Conservation (phyloP, 2,797 vertebrate species). For the Crenuchus spilurus region DNA sequence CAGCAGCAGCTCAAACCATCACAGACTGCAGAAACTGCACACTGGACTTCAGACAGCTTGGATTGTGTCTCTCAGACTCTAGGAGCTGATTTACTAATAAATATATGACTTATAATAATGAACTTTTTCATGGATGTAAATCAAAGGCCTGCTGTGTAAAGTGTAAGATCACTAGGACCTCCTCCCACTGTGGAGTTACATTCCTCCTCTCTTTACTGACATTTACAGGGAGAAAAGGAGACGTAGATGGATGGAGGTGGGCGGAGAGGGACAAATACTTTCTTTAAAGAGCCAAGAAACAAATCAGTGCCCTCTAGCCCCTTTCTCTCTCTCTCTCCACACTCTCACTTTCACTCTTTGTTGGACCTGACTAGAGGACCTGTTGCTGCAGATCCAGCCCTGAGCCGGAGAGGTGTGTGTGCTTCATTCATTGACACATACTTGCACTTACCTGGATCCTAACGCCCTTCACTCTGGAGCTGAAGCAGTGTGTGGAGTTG, state of each 20-base stretch:
- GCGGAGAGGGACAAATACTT: constrained; percentile 22
- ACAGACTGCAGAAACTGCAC: too few species aligned
- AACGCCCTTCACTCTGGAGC: constrained; percentile 4
- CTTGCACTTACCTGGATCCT: constrained; percentile 29
- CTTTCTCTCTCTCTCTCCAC: constrained; percentile 12
- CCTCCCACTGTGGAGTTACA: too few species aligned
- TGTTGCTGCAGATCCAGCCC: constrained; percentile 66
- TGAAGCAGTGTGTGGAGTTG: neutral
- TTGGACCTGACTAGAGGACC: constrained; percentile 59
- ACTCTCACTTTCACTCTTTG: constrained; percentile 26
- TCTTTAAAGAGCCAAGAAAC: constrained; percentile 24
- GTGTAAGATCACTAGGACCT: too few species aligned
- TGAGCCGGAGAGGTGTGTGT: constrained; percentile 63
- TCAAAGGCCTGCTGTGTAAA: neutral
- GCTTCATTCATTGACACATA: constrained; percentile 65
- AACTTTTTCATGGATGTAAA: too few species aligned
- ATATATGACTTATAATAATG: too few species aligned
- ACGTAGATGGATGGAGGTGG: neutral
- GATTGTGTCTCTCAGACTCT: too few species aligned
- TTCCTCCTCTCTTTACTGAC: constrained; percentile 13
- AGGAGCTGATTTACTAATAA: too few species aligned
- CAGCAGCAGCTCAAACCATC: too few species aligned
- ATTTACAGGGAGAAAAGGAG: neutral
- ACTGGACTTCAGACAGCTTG: too few species aligned
- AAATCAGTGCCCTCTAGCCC: constrained; percentile 21